A percentile compares a stretch with the other conserved stretches of the same genome.
Conservation (phyloP, 2,113 vertebrate genomes). For the Emydura subglobosa region DNA sequence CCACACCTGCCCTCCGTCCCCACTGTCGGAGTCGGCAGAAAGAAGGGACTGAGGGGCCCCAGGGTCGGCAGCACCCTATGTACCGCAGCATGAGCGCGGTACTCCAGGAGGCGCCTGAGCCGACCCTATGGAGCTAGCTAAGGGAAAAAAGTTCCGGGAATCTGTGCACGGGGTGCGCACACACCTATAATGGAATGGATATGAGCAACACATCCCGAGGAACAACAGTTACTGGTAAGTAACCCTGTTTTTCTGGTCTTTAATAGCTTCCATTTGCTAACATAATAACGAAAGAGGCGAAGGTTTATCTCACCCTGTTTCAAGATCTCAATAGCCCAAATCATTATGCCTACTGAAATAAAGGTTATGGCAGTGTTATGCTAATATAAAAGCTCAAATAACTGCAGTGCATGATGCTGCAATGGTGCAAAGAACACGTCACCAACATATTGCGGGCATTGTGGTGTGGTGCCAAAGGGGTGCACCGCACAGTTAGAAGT, state of each 20-base stretch:
- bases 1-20: too few species aligned
- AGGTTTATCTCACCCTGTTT: constrained; percentile 18
- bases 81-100: too few species aligned
- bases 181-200: too few species aligned
- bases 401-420: fast-evolving
- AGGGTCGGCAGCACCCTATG: too few species aligned
- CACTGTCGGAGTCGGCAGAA: too few species aligned
- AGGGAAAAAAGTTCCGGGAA: too few species aligned
- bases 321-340: neutral
- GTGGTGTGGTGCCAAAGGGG: neutral
- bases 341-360: neutral
- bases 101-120: too few species aligned
- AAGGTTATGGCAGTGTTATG: neutral
- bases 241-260: neutral
- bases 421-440: neutral
- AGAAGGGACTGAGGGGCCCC: too few species aligned
- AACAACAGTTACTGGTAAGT: too few species aligned
- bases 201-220: too few species aligned
- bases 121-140: too few species aligned
- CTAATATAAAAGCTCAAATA: neutral
- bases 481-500: neutral
- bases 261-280: constrained; percentile 14
- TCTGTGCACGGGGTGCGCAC: too few species aligned
- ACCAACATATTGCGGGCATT: neutral
- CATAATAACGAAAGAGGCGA: neutral